phyloP scores from a whole-genome alignment of 2,797 vertebrate species.

The Sarcoramphus papa region DNA sequence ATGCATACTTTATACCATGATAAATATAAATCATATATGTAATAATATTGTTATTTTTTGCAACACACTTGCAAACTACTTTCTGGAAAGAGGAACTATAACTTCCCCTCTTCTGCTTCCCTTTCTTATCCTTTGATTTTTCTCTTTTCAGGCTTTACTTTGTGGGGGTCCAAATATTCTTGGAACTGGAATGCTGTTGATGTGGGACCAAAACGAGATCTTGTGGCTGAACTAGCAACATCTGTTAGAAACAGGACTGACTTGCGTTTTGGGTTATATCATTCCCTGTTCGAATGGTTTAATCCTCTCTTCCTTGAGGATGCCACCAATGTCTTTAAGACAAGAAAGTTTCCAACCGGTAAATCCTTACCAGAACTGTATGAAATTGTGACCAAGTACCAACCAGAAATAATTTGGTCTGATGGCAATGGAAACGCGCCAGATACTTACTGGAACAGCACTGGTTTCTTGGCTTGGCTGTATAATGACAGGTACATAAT shows the following conservation, averaged over 20 bases:
- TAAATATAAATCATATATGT: no score
- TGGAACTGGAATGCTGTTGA: constrained; percentile 96
- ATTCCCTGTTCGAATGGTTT: constrained; percentile 97
- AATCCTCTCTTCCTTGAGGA: constrained; percentile 86
- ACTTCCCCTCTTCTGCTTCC: background rate
- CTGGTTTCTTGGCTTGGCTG: constrained; percentile 94
- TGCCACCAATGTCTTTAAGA: constrained; percentile 73
- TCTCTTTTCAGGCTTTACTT: constrained; percentile 83
- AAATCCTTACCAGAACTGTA: constrained; percentile 92
- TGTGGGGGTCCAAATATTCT: constrained; percentile 91
- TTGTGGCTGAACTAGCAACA: constrained; percentile 82
- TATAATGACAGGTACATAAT: constrained; percentile 89
- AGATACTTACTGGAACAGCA: constrained; percentile 94
- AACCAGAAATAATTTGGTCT: constrained; percentile 92
- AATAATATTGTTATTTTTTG: background rate
- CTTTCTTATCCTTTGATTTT: background rate
- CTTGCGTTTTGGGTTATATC: constrained; percentile 90
- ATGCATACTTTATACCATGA: background rate
- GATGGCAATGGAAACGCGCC: constrained; percentile 89
- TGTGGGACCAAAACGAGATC: constrained; percentile 84
- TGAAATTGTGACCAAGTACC: constrained; percentile 84
- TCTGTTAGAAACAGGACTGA: constrained; percentile 78
- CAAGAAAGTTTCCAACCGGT: constrained; percentile 77
- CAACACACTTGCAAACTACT: background rate
- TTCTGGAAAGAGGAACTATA: background rate